Percentiles rank a stretch among this genome's conserved stretches.
Conservation (phyloP, 2,797 vertebrate genomes). For the Chaenodraco wilsoni region DNA sequence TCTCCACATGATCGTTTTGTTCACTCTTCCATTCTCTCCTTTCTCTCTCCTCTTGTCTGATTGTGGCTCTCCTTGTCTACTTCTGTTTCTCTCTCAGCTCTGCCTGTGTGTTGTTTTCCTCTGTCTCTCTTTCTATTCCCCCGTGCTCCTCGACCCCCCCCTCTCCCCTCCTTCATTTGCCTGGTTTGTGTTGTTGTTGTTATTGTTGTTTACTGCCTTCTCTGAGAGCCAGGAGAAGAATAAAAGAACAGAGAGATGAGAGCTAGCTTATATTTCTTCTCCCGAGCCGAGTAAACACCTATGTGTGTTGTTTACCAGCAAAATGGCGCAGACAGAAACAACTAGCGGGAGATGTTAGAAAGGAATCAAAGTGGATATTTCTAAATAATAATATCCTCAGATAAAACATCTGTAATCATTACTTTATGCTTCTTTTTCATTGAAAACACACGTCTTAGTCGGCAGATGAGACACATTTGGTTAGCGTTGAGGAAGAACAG, state of each 20-base stretch:
- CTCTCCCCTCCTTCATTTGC: conserved; percentile 29
- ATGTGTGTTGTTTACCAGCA: conserved; percentile 75
- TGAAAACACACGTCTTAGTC: conserved; percentile 9
- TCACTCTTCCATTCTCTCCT: conserved; percentile 43
- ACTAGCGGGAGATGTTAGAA: conserved; percentile 36
- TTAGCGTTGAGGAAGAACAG: conserved; percentile 14
- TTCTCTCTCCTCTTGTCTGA: conserved; percentile 59
- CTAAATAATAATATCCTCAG: too few species aligned
- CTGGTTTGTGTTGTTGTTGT: conserved; percentile 65
- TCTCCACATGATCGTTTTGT: conserved; percentile 70
- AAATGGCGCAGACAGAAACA: conserved; percentile 70
- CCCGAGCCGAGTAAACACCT: conserved; percentile 71
- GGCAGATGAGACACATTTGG: not conserved
- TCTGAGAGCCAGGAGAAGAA: conserved; percentile 52
- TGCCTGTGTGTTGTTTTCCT: conserved; percentile 61
- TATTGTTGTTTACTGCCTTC: conserved; percentile 79
- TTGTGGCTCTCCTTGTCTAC: conserved; percentile 66
- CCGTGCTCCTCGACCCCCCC: conserved; percentile 28
- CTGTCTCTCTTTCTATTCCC: conserved; percentile 57
- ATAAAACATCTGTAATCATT: conserved; percentile 23
- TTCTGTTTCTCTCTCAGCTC: conserved; percentile 52
- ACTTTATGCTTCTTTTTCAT: not conserved
- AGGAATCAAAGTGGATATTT: conserved; percentile 39
- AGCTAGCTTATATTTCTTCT: conserved; percentile 67
- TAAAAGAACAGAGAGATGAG: conserved; percentile 43